Evolutionary conservation across 2,113 vertebrate species (phyloP).

Genomic region (Ginglymostoma cirratum): DNA sequence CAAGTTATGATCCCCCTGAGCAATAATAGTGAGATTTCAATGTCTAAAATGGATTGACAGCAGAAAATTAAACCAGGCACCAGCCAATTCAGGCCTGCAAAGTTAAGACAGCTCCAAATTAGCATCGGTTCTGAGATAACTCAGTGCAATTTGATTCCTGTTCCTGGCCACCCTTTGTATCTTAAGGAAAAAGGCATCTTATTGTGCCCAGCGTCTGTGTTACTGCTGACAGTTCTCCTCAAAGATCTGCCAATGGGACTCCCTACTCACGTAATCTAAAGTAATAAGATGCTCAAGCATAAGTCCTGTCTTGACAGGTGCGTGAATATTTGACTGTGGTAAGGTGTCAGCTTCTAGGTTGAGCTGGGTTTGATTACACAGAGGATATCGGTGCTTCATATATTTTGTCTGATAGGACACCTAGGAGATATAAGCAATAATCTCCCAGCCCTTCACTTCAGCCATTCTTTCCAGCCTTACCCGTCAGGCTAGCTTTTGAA

Average conservation of each 20-base stretch:
- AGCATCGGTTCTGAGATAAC: slow-evolving; percentile 55
- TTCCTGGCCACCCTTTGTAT: slow-evolving; percentile 40
- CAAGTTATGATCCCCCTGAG: slow-evolving; percentile 54
- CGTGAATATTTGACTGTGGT: slow-evolving; percentile 64
- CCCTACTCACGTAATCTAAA: slow-evolving; percentile 59
- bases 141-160: slow-evolving; percentile 70
- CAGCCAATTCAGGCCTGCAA: slow-evolving; percentile 55
- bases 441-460: slow-evolving; percentile 95
- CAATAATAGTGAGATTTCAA: slow-evolving; percentile 67
- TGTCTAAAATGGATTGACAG: slow-evolving; percentile 60
- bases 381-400: slow-evolving; percentile 71
- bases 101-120: slow-evolving; percentile 58
- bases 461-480: slow-evolving; percentile 96
- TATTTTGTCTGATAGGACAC: slow-evolving; percentile 98
- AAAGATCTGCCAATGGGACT: slow-evolving; percentile 69
- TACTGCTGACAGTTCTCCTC: slow-evolving; percentile 63
- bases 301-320: slow-evolving; percentile 73
- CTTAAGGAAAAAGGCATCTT: slow-evolving; percentile 45
- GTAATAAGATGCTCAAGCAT: slow-evolving; percentile 69
- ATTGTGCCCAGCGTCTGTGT: slow-evolving; percentile 56
- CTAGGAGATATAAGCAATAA: slow-evolving; percentile 95
- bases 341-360: slow-evolving; percentile 79
- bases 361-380: slow-evolving; percentile 66
- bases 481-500: slow-evolving; percentile 96
- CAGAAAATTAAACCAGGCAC: slow-evolving; percentile 50